phyloP scores from a whole-genome alignment of 2,888 invertebrate species.

The Metallyticus violacea region DNA sequence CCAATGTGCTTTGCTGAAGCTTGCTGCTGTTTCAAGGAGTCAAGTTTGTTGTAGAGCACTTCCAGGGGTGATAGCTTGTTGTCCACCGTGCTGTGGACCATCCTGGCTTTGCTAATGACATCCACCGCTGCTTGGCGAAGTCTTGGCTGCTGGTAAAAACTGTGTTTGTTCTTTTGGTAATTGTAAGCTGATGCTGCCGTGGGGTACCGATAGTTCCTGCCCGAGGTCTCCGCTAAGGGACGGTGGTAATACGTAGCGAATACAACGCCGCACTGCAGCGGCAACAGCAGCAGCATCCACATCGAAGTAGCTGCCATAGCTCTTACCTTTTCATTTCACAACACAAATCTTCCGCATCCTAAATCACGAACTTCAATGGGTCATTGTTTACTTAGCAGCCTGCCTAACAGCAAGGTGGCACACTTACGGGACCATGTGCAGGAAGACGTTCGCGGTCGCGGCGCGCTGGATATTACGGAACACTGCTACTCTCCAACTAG shows the following conservation, averaged over 20 bases:
- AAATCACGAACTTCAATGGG: no score
- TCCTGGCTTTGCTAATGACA: background rate
- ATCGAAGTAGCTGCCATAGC: background rate
- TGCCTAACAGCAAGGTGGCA: no score
- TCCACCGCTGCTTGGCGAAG: background rate
- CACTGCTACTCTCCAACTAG: background rate
- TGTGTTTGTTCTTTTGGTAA: background rate
- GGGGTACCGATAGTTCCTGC: background rate
- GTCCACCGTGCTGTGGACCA: background rate
- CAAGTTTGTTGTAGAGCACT: background rate
- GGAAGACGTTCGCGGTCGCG: no score
- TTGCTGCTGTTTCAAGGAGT: background rate
- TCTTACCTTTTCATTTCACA: no score
- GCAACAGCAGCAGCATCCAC: background rate
- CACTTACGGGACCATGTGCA: no score
- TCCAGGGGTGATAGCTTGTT: background rate
- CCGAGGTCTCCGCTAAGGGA: background rate
- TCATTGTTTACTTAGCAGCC: no score
- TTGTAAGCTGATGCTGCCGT: background rate
- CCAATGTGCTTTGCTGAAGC: background rate
- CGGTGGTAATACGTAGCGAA: background rate
- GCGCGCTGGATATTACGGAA: background rate
- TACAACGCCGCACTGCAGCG: background rate
- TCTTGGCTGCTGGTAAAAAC: background rate
- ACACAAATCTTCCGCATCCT: no score